Base-by-base conservation (phyloP, 2,113 vertebrate genomes). In the Nibea coibor region DNA sequence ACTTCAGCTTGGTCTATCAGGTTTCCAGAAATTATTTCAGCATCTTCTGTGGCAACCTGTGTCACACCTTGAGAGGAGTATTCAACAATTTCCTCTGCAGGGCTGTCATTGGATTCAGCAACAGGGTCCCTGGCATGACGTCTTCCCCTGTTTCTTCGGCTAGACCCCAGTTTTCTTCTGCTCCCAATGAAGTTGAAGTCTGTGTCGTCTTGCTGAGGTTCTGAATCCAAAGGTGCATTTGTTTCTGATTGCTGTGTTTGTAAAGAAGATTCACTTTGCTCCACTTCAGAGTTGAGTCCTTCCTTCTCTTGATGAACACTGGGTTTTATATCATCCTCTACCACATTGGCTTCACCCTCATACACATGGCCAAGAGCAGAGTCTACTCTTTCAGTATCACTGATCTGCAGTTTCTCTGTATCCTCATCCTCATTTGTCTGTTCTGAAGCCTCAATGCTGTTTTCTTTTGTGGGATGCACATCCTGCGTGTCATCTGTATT, bases 221-320 rank as follows among this genome's bases (percentile, higher is more conserved):
- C 20, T 3, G 66, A 43, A 19, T 53, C 42, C 4, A 54, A 67
- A 48, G 1, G 1, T 35, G 31, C 31, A 24, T 51, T 15, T 31
- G 5, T 54, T 56, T 63, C 75, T 81, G 81, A 63, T 14, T 26
- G 24, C 24, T 26, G 24, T 26, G 16, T 71, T 79, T 80, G 65
- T 26, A 43, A 51, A 75, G 22, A 42, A 2, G 26, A 50, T 16
- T 71, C 10, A 7, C 45, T 59, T 10, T 71, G 48, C 9, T 56
- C 43, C 2, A 6, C 19, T 71, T 43, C 48, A 70, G 42, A 54
- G 24, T 39, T 3, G 14, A 53, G 0, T 86, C 17, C 31, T 26
- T 75, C 50, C 1, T 45, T n/a, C 31, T 72, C 43, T 6, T 35
- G 31, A 7, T 35, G 31, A 8, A 8, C 31, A 35, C 31, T 35